phyloP scores from a whole-genome alignment of 2,113 vertebrate genomes.

The Brienomyrus longianalis region DNA sequence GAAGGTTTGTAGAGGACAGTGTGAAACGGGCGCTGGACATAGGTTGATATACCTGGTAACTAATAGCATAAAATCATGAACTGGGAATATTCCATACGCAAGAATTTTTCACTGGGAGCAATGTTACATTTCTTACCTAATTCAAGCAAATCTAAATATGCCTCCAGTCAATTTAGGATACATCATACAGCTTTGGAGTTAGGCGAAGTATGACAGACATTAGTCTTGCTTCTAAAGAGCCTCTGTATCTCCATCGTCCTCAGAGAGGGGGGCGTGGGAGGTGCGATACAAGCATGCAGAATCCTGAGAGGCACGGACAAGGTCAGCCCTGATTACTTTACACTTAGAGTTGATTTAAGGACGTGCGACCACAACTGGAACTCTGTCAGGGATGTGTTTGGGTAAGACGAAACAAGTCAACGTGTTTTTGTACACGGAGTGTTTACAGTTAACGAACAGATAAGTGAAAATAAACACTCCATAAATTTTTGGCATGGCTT shows the following conservation, averaged over 20 bases:
- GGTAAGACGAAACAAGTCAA: not conserved
- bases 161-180: not conserved
- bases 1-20: not conserved
- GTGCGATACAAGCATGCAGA: not conserved
- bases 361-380: not conserved
- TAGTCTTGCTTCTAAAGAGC: not conserved
- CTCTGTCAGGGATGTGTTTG: not conserved
- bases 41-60: not conserved
- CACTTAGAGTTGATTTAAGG: not conserved
- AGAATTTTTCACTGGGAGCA: not conserved
- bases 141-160: not conserved
- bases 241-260: not conserved
- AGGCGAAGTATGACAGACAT: not conserved
- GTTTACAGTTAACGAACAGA: not conserved
- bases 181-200: not conserved
- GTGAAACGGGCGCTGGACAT: not conserved
- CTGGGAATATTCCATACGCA: not conserved
- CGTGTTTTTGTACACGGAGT: not conserved
- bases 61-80: not conserved
- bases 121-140: not conserved
- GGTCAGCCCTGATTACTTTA: not conserved
- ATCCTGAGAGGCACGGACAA: not conserved
- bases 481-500: not conserved
- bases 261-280: not conserved
- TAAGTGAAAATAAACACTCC: not conserved